Base-by-base conservation (phyloP, 2,113 vertebrate genomes). In the Anser cygnoides region DNA sequence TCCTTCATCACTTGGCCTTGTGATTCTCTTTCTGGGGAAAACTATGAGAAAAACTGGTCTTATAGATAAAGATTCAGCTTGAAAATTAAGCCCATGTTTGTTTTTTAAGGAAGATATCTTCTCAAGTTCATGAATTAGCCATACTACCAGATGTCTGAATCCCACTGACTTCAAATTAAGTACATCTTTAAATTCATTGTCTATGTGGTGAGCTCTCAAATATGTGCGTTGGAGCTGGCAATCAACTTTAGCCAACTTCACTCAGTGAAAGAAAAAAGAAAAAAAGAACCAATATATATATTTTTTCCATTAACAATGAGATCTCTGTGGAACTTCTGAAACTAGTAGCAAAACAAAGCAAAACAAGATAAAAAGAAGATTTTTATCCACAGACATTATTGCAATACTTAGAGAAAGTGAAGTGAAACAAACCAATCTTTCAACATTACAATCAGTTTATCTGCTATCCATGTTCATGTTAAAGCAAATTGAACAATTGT, bases 91-190 rank as follows among this genome's bases (percentile, higher is more conserved):
- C 3, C 1, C 8, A 39, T 37, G 2, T 68, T 75, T 84, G 16
- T 2, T 65, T 28, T 80, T 44, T 35, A 59, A 70, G 41, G 29
- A 71, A n/a, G 26, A 39, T 23, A 10, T 22, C 15, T 37, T 16
- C 9, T 50, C n/a, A 55, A 31, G 7, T 5, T 1, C 0, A 1
- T 22, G 19, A 16, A 59, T 46, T 20, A 50, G 2, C 14, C 52
- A 25, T 35, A 39, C 68, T 54, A 65, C 1, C 7, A 54, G 20
- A 35, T 39, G 3, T 35, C 17, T 66, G 49, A 76, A 68, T 49
- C 5, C 11, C 10, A 37, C 31, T 79, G 21, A 43, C 5, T 79
- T 91, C 28, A 79, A 62, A 52, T 66, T 18, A 92, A 41, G 3
- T 5, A 41, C 6, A 46, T n/a, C 0, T 0, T 11, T 46, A 77